Conservation (phyloP, 92 coral and sea anemone species). For the Epizoanthus ramosus region DNA sequence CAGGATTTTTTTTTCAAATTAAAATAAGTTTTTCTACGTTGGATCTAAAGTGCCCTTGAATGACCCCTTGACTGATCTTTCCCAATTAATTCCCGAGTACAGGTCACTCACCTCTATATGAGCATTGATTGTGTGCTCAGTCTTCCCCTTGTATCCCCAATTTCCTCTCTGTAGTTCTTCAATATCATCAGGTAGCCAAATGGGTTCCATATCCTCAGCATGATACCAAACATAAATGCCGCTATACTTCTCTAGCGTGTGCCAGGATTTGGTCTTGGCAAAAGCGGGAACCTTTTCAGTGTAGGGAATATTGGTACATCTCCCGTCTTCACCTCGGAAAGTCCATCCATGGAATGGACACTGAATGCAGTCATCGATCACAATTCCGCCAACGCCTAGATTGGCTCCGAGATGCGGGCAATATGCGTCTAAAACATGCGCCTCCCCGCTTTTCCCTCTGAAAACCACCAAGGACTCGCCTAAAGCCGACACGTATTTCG, state of each 20-base stretch:
- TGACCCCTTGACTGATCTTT: no score
- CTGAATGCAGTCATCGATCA: slow-evolving; percentile 76
- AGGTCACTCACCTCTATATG: slow-evolving; percentile 75
- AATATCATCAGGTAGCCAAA: slow-evolving; percentile 82
- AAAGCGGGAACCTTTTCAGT: slow-evolving; percentile 70
- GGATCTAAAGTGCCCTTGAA: no score
- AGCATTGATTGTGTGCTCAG: slow-evolving; percentile 76
- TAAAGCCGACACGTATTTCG: slow-evolving; percentile 66
- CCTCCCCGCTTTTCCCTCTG: slow-evolving; percentile 84
- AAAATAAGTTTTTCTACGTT: no score
- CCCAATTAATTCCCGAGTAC: no score
- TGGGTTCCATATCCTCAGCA: slow-evolving; percentile 86
- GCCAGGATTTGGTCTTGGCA: slow-evolving; percentile 87
- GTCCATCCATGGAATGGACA: slow-evolving; percentile 98
- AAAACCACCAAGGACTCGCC: slow-evolving; percentile 90
- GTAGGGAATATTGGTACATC: slow-evolving; percentile 87
- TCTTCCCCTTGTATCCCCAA: slow-evolving; percentile 81
- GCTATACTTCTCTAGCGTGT: slow-evolving; percentile 69
- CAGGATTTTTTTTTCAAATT: no score
- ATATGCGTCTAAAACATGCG: slow-evolving; percentile 79
- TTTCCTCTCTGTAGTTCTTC: slow-evolving; percentile 70
- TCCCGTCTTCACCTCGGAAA: slow-evolving; percentile 82
- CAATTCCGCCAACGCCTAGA: slow-evolving; percentile 88
- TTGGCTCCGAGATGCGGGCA: slow-evolving; percentile 99
- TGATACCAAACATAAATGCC: slow-evolving; percentile 93